Percentiles rank a stretch among this genome's conserved stretches.
These are phyloP conservation scores for Zosterops lateralis DNA, from an alignment of 2,113 vertebrate species.

Conservation along the genomic window DNA sequence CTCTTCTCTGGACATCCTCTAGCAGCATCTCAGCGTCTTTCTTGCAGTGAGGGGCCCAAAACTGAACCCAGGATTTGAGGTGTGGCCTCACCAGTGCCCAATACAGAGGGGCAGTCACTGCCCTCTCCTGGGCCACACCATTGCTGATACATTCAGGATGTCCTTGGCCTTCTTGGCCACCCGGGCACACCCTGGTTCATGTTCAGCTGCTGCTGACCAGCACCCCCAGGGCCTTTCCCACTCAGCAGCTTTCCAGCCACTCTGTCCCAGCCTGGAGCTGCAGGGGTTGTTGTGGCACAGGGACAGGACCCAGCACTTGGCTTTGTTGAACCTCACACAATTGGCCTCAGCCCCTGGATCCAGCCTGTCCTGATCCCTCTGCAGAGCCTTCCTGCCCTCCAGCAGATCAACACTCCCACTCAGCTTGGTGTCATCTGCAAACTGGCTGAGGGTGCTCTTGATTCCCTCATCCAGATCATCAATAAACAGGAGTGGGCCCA, in stretches of 20 bases:
- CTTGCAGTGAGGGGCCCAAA: neutral
- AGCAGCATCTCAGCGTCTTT: neutral
- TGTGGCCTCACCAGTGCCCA: neutral
- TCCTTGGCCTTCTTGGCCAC: neutral
- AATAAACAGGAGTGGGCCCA: neutral
- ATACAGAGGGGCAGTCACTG: neutral
- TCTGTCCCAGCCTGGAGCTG: neutral
- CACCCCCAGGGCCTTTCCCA: neutral
- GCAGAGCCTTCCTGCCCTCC: neutral
- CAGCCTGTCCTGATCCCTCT: neutral
- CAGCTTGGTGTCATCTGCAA: neutral
- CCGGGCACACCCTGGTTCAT: neutral
- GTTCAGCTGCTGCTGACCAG: accelerated
- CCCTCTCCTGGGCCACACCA: neutral
- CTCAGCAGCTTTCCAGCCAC: neutral
- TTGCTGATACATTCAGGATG: neutral
- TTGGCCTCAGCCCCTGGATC: neutral
- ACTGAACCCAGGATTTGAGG: neutral
- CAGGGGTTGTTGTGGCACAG: neutral
- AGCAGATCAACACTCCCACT: too few relatives aligned
- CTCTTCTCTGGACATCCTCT: accelerated
- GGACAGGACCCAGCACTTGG: neutral
- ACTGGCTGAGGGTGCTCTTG: neutral
- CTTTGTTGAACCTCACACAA: neutral
- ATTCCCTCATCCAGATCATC: accelerated